Conservation (phyloP, 1,140 invertebrate species). For the Phortica variegata region DNA sequence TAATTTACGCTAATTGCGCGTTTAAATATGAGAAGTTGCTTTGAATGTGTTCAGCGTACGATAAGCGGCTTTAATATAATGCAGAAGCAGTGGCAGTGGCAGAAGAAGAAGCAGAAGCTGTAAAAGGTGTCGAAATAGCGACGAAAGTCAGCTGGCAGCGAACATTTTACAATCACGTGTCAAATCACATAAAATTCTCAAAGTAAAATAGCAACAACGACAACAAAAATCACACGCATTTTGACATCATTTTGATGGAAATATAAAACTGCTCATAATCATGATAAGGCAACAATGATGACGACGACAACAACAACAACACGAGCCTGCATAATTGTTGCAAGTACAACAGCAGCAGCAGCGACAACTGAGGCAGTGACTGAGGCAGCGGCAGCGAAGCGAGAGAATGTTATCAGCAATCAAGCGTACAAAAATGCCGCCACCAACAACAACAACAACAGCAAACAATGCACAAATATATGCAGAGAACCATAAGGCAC, state of each 20-base stretch:
- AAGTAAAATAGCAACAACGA: too few species aligned
- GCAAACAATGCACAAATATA: too few species aligned
- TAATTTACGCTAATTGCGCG: too few species aligned
- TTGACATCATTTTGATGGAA: slow-evolving; percentile 42
- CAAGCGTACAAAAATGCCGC: too few species aligned
- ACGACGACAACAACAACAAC: background rate
- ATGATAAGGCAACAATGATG: background rate
- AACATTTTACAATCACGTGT: slow-evolving; percentile 37
- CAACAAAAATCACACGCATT: too few species aligned
- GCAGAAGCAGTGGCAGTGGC: slow-evolving; percentile 9
- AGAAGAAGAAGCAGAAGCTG: slow-evolving; percentile 5
- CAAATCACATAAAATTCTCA: slow-evolving; percentile 25
- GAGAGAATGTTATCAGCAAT: background rate
- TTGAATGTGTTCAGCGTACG: too few species aligned
- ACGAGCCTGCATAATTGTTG: too few species aligned
- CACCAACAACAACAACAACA: too few species aligned
- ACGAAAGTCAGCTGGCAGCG: too few species aligned
- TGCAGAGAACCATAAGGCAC: too few species aligned
- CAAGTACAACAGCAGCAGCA: slow-evolving; percentile 16
- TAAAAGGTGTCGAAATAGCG: slow-evolving; percentile 2
- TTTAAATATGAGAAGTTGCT: too few species aligned
- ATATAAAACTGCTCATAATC: slow-evolving; percentile 31
- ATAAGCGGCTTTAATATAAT: slow-evolving; percentile 9
- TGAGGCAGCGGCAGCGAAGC: background rate
- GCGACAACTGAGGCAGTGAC: background rate